phyloP scores from a whole-genome alignment of 1,140 invertebrate genomes.

The Heterodera carotae region DNA sequence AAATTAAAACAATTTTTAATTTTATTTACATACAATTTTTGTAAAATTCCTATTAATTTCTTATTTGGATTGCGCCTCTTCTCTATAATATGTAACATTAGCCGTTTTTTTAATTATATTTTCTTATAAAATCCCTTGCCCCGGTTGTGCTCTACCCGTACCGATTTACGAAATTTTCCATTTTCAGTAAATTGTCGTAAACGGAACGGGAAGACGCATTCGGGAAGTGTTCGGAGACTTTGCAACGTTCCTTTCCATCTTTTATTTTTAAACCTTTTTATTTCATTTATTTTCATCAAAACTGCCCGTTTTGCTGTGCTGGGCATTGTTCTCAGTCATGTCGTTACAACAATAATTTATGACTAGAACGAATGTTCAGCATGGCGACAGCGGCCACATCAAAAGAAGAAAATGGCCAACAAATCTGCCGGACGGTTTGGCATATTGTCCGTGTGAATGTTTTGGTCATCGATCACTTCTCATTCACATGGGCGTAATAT shows the following conservation, averaged over 20 bases:
- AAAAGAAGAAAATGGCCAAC: neutral
- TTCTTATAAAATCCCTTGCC: neutral
- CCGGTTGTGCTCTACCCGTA: neutral
- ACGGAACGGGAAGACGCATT: neutral
- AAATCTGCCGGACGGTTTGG: neutral
- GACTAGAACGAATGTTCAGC: neutral
- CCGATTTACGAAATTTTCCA: neutral
- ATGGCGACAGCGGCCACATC: neutral
- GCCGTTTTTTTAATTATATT: too few relatives aligned
- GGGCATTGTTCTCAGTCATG: neutral
- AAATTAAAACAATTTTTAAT: too few relatives aligned
- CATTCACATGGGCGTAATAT: neutral
- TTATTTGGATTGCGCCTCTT: too few relatives aligned
- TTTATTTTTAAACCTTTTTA: too few relatives aligned
- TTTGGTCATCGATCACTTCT: neutral
- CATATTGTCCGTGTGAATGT: neutral
- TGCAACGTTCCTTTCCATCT: too few relatives aligned
- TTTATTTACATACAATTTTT: too few relatives aligned
- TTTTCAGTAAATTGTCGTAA: neutral
- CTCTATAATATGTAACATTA: too few relatives aligned
- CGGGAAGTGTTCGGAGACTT: too few relatives aligned
- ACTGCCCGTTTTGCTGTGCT: neutral
- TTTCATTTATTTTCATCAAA: neutral
- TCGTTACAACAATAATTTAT: neutral
- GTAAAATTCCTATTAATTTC: too few relatives aligned